Evolutionary conservation across 2,797 vertebrate genomes (phyloP).

Genomic region (Schizopygopsis malacanthus): DNA sequence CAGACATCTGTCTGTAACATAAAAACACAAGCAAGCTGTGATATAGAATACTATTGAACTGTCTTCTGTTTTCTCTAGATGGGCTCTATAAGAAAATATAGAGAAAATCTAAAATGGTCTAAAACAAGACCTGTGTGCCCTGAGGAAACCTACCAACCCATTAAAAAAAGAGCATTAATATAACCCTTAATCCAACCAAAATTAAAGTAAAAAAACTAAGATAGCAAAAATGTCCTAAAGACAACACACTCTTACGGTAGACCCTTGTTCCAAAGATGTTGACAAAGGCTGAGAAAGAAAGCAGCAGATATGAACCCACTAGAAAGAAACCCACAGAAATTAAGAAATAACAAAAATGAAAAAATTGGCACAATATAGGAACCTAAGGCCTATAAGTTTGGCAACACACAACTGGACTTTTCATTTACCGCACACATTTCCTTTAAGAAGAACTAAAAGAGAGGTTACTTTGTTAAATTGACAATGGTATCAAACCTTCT

Average conservation of each 20-base stretch:
- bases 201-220: conserved; percentile 52
- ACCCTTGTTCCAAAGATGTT: conserved; percentile 44
- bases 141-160: conserved; percentile 65
- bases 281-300: conserved; percentile 56
- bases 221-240: conserved; percentile 20
- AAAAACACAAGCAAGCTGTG: conserved; percentile 18
- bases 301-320: conserved; percentile 68
- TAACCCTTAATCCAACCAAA: conserved; percentile 51
- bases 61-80: conserved; percentile 19
- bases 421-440: conserved; percentile 66
- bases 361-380: conserved; percentile 67
- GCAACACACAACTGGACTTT: conserved; percentile 74
- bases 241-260: conserved; percentile 61
- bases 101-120: conserved; percentile 2
- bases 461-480: conserved; percentile 68
- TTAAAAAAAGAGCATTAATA: conserved; percentile 53
- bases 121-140: conserved; percentile 55
- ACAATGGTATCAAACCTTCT: conserved; percentile 78
- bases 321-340: conserved; percentile 62
- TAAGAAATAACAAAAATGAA: conserved; percentile 66
- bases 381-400: conserved; percentile 81
- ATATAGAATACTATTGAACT: conserved; percentile 11
- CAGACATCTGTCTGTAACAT: not conserved
- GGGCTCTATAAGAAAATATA: not conserved
- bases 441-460: conserved; percentile 59